Evolutionary conservation across 2,888 invertebrate genomes (phyloP), one percentile per base, ranked within the genome.

Genomic region (Hirtodrosophila confusa): DNA sequence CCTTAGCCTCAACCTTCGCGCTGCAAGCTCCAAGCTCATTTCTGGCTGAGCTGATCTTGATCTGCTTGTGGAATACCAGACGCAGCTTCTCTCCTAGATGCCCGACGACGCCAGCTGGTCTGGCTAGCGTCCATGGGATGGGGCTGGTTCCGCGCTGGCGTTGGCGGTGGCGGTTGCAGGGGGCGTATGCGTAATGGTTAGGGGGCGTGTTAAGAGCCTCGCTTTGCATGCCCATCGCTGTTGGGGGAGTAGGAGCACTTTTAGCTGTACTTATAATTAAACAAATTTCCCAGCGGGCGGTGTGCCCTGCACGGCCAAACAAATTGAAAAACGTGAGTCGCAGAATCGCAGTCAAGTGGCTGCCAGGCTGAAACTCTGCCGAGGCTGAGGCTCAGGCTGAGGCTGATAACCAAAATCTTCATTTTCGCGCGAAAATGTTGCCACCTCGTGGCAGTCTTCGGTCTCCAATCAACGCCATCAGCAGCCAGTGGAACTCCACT

Each of bases 381-480:
- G 41, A 50, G 11, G 60, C 48, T 35, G 48, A 17, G 45, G 40
- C 8, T 31, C 3, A 12, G 39, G 11, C 71, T 67, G 67, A 43
- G 17, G 45, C 68, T 74, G 86, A 88, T 88, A 85, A 86, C 71
- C 68, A 79, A 80, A 88, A 86, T 84, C 85, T 78, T 75, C 69
- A 84, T 85, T 88, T 88, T 84, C 74, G 86, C 88, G 86, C 86
- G 87, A 84, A 82, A 78, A 75, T 78, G 74, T 78, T 78, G 82
- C 78, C 82, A 89, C 80, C 80, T 88, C 72, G 78, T 75, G 67
- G 75, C 67, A 49, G 24, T 44, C 58, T 40, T 27, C 4, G 9
- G 33, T 23, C 27, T 39, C 31, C 43, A 82, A 86, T 86, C 80
- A 83, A 74, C 80, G 84, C 77, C 84, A 86, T 79, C 80, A 82